These are phyloP conservation scores for Bruchidius siliquastri DNA, from an alignment of 2,888 invertebrate genomes.

Conservation along the genomic window DNA sequence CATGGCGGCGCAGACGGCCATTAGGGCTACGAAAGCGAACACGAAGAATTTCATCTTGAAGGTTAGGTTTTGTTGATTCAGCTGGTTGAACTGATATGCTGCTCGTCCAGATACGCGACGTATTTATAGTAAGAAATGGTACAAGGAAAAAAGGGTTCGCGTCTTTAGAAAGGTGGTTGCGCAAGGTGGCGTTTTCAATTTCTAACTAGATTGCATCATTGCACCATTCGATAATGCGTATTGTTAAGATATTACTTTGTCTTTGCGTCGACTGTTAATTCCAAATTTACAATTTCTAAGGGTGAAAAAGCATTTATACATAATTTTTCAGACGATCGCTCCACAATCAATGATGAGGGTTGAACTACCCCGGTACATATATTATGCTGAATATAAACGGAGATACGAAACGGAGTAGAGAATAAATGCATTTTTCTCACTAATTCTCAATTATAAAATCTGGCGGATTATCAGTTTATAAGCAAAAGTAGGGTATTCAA, in stretches of 20 bases:
- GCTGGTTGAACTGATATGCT: constrained; percentile 2
- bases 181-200: background rate
- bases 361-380: too few relatives aligned
- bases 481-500: too few relatives aligned
- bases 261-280: background rate
- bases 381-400: too few relatives aligned
- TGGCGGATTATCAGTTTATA: too few relatives aligned
- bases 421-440: too few relatives aligned
- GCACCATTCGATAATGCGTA: background rate
- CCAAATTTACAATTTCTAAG: too few relatives aligned
- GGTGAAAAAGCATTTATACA: too few relatives aligned
- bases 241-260: background rate
- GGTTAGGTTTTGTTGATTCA: background rate
- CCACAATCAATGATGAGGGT: too few relatives aligned
- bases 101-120: background rate
- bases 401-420: too few relatives aligned
- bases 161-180: background rate
- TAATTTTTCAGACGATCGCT: too few relatives aligned
- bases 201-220: background rate
- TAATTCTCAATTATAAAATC: too few relatives aligned
- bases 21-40: constrained; percentile 18
- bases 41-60: constrained; percentile 26
- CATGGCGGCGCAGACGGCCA: constrained; percentile 8
- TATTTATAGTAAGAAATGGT: background rate
- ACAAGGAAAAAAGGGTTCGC: background rate